Evolutionary conservation across 2,888 invertebrate species (phyloP), one percentile per base, ranked within the genome.

Genomic region (Sphecodes monilicornis): DNA sequence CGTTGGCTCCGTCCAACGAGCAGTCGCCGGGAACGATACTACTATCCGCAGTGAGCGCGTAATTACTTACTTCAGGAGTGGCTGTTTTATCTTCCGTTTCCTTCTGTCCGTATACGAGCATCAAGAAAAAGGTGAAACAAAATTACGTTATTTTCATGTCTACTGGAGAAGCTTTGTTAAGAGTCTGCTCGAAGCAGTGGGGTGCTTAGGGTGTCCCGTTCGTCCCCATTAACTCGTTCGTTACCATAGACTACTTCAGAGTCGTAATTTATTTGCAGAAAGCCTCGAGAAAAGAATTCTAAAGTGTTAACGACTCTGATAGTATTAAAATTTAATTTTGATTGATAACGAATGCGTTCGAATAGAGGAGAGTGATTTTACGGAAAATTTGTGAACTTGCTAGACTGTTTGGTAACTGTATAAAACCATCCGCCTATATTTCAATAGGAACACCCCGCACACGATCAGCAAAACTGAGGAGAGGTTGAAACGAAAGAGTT

Each of bases 51-150:
- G 91, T 90, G 88, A 91, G 80, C 77, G 87, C 89, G 82, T 86
- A 91, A 89, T 90, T 94, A 94, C 94, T 94, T 94, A 94, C 94
- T 93, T 94, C 94, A 87, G 93, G 92, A 66, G 92, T 92, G 69
- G 93, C 46, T 80, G 92, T 85, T 86, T 92, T 93, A 88, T 94
- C 94, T 86, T 94, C 93, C 86, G 88, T 94, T 92, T 93, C 93
- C 92, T 92, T 88, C 94, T 94, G 92, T 91, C 88, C 89, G 78
- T 84, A 86, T 82, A 93, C 73, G 88, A 92, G 93, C 93, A 92
- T 93, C 87, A 92, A 93, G 88, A 93, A 93, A 93, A 80, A 93
- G 86, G 87, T 88, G 89, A 87, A 79, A 83, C 60, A 60, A 85
- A 72, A 71, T 1, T 39, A 36, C 66, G 78, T 89, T 89, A 89